Conservation (phyloP, 2,113 vertebrate genomes). For the Strix uralensis region DNA sequence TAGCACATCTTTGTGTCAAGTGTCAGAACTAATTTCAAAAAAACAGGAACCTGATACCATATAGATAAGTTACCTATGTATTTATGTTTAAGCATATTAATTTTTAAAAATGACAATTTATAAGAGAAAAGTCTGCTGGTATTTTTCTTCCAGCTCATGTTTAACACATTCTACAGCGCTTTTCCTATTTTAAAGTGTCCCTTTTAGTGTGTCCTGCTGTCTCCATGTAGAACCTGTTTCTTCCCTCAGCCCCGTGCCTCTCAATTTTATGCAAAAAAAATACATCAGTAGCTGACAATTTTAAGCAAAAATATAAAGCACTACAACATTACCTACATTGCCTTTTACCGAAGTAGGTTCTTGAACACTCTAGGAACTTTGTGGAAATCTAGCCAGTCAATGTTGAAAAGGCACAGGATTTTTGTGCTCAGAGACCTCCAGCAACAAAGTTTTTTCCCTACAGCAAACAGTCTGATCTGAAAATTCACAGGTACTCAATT, state of each 20-base stretch:
- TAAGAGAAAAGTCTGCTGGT: slow-evolving; percentile 52
- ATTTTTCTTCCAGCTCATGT: slow-evolving; percentile 62
- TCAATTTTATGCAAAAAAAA: slow-evolving; percentile 39
- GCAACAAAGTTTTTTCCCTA: not conserved
- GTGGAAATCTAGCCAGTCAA: slow-evolving; percentile 50
- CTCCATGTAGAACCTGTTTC: slow-evolving; percentile 23
- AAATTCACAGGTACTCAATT: slow-evolving; percentile 21
- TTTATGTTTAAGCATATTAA: slow-evolving; percentile 61
- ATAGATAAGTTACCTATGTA: slow-evolving; percentile 64
- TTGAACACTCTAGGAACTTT: slow-evolving; percentile 59
- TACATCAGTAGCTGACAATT: slow-evolving; percentile 40
- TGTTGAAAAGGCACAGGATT: slow-evolving; percentile 75
- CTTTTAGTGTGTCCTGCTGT: slow-evolving; percentile 27
- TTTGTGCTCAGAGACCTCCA: slow-evolving; percentile 57
- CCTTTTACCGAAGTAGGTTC: slow-evolving; percentile 52
- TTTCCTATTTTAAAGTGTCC: slow-evolving; percentile 43
- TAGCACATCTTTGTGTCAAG: slow-evolving; percentile 73
- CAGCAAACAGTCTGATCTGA: not conserved
- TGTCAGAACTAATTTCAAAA: slow-evolving; percentile 42
- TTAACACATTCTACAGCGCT: slow-evolving; percentile 58
- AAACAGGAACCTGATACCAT: slow-evolving; percentile 69
- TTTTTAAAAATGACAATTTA: slow-evolving; percentile 62
- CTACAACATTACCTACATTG: slow-evolving; percentile 60
- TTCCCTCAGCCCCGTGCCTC: not conserved
- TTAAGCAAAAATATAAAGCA: slow-evolving; percentile 71